Evolutionary conservation across 2,888 invertebrate genomes (phyloP).

Genomic region (Bhutanitis thaidina): DNA sequence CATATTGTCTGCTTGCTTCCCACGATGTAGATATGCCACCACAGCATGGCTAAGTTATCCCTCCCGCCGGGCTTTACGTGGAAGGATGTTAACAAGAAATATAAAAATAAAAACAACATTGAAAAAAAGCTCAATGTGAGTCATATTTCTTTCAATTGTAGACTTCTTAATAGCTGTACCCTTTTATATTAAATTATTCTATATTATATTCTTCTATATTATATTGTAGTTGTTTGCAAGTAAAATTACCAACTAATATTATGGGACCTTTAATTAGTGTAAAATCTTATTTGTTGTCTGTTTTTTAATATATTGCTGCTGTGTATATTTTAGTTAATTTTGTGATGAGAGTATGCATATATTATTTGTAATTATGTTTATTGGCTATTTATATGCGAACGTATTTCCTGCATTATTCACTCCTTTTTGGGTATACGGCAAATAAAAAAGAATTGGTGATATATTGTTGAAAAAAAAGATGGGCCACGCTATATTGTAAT

Average conservation of each 20-base stretch:
- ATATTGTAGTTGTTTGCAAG: conserved; percentile 5
- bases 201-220: neutral
- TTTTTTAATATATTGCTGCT: neutral
- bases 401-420: neutral
- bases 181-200: conserved; percentile 8
- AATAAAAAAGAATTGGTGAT: no score
- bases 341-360: neutral
- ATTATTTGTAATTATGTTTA: neutral
- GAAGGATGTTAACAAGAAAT: conserved; percentile 67
- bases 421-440: no score
- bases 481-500: no score
- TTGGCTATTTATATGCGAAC: neutral
- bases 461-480: no score
- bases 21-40: conserved; percentile 62
- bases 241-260: neutral
- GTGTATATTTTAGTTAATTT: neutral
- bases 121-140: conserved; percentile 63
- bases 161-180: conserved; percentile 8
- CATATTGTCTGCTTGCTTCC: conserved; percentile 55
- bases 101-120: conserved; percentile 57
- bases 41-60: conserved; percentile 59
- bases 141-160: conserved; percentile 34
- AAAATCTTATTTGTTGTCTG: neutral
- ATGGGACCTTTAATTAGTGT: no score
- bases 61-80: conserved; percentile 69